Percentiles rank a stretch among this genome's conserved stretches.
Conservation (phyloP, 1,140 invertebrate genomes). For the Drosophila miranda region DNA sequence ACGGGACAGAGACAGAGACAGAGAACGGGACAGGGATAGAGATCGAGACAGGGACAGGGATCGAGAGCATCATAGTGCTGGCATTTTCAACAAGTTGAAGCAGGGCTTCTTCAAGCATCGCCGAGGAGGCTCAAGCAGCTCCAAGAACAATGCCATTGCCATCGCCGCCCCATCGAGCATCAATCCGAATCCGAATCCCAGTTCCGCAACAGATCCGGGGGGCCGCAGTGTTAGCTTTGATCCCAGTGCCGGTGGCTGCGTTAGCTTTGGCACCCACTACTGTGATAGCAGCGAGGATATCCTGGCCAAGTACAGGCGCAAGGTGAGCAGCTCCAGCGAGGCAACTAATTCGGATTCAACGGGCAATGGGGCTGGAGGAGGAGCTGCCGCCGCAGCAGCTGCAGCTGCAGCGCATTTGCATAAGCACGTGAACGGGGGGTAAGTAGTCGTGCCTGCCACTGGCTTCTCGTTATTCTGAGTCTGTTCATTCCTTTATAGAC, state of each 20-base stretch:
- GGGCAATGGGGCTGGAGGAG: conserved; percentile 61
- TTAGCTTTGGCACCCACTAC: conserved; percentile 47
- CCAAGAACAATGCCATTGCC: conserved; percentile 36
- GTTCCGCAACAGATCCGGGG: conserved; percentile 16
- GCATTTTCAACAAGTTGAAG: conserved; percentile 88
- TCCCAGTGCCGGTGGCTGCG: conserved; percentile 47
- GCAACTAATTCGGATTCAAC: conserved; percentile 82
- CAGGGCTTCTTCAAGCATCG: conserved; percentile 86
- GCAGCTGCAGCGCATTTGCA: conserved; percentile 31
- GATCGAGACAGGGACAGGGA: conserved; percentile 18
- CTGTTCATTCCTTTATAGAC: background rate
- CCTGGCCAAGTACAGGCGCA: conserved; percentile 95
- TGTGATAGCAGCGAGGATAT: conserved; percentile 91
- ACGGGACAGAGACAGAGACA: conserved; percentile 27
- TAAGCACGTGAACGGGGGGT: conserved; percentile 53
- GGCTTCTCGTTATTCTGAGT: too few relatives aligned
- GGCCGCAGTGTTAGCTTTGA: conserved; percentile 73
- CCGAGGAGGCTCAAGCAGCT: conserved; percentile 82
- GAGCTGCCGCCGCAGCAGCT: background rate
- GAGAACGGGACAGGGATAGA: conserved; percentile 28
- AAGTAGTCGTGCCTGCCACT: background rate
- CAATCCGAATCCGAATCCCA: background rate
- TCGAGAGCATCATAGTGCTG: conserved; percentile 48
- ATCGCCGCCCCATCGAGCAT: background rate
- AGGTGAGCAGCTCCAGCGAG: conserved; percentile 86